phyloP scores from a whole-genome alignment of 2,797 vertebrate species.

The Hoplostethus atlanticus region DNA sequence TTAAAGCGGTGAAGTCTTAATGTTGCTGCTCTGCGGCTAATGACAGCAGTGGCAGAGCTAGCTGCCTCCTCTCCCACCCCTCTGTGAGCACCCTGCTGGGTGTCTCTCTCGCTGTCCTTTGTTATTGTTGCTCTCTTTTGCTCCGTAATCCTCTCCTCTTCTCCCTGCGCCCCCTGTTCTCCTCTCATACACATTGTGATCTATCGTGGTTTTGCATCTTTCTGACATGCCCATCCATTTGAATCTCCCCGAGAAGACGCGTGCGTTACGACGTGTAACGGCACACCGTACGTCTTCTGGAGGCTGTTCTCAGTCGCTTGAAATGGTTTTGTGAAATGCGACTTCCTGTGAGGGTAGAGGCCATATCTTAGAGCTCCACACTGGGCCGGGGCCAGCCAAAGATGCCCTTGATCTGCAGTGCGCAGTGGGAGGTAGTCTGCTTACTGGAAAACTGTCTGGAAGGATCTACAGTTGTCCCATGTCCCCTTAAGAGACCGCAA shows the following conservation, averaged over 20 bases:
- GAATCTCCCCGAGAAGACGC: not conserved
- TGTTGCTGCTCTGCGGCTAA: not conserved
- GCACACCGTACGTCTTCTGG: conserved; percentile 2
- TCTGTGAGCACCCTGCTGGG: conserved; percentile 43
- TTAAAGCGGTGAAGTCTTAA: conserved; percentile 17
- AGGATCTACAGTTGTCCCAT: not conserved
- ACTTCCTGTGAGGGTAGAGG: conserved; percentile 22
- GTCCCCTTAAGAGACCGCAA: not conserved
- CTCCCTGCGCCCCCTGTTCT: not conserved
- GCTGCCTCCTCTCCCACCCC: conserved; percentile 46
- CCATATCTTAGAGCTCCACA: conserved; percentile 8
- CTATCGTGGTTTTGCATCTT: not conserved
- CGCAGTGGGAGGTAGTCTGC: conserved; percentile 19
- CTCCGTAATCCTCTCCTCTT: conserved; percentile 20
- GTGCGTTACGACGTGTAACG: not conserved
- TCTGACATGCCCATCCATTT: not conserved
- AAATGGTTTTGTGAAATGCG: conserved; percentile 24
- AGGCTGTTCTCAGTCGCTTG: conserved; percentile 27
- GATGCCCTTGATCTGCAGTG: conserved; percentile 45
- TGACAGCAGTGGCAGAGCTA: conserved; percentile 33
- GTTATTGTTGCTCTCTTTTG: conserved; percentile 20
- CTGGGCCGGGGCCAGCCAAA: conserved; percentile 22
- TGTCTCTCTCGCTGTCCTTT: conserved; percentile 29
- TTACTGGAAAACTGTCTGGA: not conserved
- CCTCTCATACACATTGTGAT: not conserved